Evolutionary conservation across 2,113 vertebrate genomes (phyloP).

Genomic region (Osmerus mordax): DNA sequence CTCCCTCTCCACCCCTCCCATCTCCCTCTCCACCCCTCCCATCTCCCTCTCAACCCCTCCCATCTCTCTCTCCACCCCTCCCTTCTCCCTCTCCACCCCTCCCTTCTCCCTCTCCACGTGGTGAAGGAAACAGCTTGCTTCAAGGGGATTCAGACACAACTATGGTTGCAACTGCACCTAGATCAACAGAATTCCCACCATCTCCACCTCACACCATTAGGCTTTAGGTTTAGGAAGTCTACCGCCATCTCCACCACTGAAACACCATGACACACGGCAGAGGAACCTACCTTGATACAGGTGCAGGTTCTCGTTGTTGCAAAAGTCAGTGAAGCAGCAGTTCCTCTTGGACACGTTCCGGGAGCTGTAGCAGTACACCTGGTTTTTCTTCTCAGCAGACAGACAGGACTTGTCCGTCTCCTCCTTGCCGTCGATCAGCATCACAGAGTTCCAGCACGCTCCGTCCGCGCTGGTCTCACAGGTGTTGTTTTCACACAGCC

Average conservation of each 20-base stretch:
- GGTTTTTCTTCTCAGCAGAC: constrained; percentile 83
- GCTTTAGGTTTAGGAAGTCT: no score
- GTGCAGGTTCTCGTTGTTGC: constrained; percentile 90
- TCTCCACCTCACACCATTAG: no score
- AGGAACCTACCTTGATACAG: constrained; percentile 60
- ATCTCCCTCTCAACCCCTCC: no score
- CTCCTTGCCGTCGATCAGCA: constrained; percentile 86
- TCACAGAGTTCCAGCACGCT: constrained; percentile 94
- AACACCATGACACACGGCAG: no score
- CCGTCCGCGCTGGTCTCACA: constrained; percentile 90
- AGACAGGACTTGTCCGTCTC: constrained; percentile 87
- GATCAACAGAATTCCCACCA: no score
- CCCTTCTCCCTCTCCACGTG: neutral
- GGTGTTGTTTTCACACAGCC: constrained; percentile 87
- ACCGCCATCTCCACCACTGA: no score
- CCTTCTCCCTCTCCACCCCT: neutral
- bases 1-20: no score
- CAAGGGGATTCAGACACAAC: no score
- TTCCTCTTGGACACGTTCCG: constrained; percentile 87
- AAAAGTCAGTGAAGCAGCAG: constrained; percentile 97
- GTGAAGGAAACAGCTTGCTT: no score
- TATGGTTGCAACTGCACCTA: no score
- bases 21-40: no score
- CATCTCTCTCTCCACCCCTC: neutral
- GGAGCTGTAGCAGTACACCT: constrained; percentile 92